Conservation (phyloP, 2,113 vertebrate genomes). For the Microcebus jonahi region DNA sequence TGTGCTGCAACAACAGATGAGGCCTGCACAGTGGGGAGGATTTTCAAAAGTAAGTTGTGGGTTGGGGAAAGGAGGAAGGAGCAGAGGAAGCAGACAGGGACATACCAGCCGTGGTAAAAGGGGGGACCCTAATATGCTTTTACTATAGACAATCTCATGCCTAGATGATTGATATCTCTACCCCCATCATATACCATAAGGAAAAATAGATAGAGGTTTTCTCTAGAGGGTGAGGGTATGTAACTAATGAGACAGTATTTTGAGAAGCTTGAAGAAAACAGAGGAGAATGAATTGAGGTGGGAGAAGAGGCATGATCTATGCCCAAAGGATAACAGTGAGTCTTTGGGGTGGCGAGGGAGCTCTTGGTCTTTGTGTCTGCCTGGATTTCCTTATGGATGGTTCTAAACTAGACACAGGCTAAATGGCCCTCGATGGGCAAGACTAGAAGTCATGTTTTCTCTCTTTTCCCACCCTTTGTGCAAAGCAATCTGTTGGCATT, state of each 20-base stretch:
- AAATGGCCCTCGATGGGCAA: background rate
- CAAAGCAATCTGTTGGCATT: background rate
- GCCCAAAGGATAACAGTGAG: background rate
- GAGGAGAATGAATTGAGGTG: background rate
- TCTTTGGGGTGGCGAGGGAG: background rate
- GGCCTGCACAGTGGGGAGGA: background rate
- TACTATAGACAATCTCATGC: background rate
- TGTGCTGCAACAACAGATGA: background rate
- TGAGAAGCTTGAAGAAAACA: background rate
- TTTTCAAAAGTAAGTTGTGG: conserved; percentile 52
- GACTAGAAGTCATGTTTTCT: background rate
- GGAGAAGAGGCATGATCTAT: background rate
- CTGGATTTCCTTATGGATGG: background rate
- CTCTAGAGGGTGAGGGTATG: background rate
- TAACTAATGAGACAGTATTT: background rate
- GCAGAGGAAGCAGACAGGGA: background rate
- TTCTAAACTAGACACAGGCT: background rate
- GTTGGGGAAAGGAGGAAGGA: background rate
- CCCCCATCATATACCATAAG: background rate
- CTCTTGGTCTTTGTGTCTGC: background rate
- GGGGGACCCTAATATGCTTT: background rate
- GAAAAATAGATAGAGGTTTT: background rate
- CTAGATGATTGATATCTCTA: background rate
- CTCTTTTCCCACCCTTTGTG: background rate
- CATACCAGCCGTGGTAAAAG: accelerated